Evolutionary conservation across 2,797 vertebrate species (phyloP).

Genomic region (Poecile montanus): DNA sequence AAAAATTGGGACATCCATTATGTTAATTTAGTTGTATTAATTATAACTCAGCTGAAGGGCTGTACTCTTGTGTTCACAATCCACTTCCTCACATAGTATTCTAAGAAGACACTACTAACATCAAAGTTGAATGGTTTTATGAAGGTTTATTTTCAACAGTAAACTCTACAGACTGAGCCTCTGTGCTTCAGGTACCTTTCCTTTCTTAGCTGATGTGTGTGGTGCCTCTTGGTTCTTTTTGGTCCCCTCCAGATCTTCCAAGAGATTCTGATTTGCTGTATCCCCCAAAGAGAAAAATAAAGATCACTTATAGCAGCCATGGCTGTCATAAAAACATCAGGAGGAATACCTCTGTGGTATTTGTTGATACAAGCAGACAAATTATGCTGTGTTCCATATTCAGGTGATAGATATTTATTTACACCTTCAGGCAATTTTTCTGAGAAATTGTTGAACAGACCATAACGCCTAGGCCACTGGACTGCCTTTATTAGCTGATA

Average conservation of each 20-base stretch:
- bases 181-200: neutral
- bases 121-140: neutral
- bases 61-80: neutral
- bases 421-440: neutral
- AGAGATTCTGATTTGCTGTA: neutral
- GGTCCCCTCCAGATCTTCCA: neutral
- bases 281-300: neutral
- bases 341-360: neutral
- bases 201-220: neutral
- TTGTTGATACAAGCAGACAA: neutral
- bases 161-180: neutral
- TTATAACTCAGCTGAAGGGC: neutral
- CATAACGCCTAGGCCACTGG: constrained; percentile 45
- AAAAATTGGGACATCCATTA: neutral
- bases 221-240: neutral
- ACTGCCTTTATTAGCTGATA: constrained; percentile 40
- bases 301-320: neutral
- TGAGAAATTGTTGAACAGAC: constrained; percentile 11
- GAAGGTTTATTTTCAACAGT: neutral
- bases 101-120: neutral
- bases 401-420: neutral
- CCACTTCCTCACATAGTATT: neutral
- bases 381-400: neutral
- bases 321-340: neutral
- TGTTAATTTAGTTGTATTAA: neutral